Evolutionary conservation across 2,888 invertebrate species (phyloP).

Genomic region (Hoplodrina ambigua): DNA sequence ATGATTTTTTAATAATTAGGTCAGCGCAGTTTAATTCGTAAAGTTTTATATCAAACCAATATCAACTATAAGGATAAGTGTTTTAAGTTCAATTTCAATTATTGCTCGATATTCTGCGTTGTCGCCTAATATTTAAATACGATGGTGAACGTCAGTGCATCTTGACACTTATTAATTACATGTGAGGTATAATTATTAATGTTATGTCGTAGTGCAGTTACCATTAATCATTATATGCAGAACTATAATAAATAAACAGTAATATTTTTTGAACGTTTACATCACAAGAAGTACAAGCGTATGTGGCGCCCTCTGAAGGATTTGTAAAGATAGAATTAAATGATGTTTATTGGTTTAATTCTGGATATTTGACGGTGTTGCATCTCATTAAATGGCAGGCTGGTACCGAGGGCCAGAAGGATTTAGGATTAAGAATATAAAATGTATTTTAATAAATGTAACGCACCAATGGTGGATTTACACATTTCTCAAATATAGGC

Average conservation of each 20-base stretch:
- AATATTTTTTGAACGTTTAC: slow-evolving; percentile 23
- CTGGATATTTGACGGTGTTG: background rate
- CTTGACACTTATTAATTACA: background rate
- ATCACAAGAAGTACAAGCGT: slow-evolving; percentile 16
- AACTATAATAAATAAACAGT: background rate
- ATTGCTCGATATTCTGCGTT: background rate
- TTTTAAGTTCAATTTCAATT: slow-evolving; percentile 3
- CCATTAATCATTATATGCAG: background rate
- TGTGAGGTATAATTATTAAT: background rate
- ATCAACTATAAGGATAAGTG: background rate
- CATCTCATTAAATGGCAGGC: slow-evolving; percentile 2
- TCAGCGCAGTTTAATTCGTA: background rate
- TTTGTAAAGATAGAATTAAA: slow-evolving; percentile 5
- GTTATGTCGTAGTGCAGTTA: background rate
- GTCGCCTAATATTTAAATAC: background rate
- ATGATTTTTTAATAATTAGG: background rate
- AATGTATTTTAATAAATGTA: slow-evolving; percentile 14
- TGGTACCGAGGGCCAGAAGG: background rate
- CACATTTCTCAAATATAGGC: too few relatives aligned
- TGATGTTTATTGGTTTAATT: slow-evolving; percentile 23
- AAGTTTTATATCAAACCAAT: background rate
- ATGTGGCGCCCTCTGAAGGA: slow-evolving; percentile 12
- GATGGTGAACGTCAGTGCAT: background rate
- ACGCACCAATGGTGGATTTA: background rate
- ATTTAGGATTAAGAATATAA: background rate